Evolutionary conservation across 2,113 vertebrate genomes (phyloP).

Genomic region (Menidia beryllina): DNA sequence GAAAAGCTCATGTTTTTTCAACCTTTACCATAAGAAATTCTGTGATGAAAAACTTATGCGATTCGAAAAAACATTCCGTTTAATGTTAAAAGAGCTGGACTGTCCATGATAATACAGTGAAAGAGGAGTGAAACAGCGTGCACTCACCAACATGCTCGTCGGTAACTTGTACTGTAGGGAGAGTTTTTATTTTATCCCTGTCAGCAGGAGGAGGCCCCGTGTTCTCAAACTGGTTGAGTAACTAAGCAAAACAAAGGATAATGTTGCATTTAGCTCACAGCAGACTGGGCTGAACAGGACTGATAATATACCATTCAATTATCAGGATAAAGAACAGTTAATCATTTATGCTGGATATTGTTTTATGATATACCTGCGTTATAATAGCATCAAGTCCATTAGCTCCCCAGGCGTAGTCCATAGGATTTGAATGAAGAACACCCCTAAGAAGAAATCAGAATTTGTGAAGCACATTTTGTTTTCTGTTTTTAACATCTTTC

Average conservation of each 20-base stretch:
- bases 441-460: conserved; percentile 81
- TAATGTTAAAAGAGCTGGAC: neutral
- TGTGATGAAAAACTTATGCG: neutral
- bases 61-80: neutral
- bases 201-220: conserved; percentile 97
- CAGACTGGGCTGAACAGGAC: neutral
- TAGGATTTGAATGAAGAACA: conserved; percentile 95
- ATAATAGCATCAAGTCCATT: conserved; percentile 95
- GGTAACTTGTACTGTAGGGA: conserved; percentile 91
- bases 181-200: conserved; percentile 95
- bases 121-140: neutral
- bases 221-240: conserved; percentile 99
- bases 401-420: conserved; percentile 98
- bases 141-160: conserved; percentile 94
- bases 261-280: neutral
- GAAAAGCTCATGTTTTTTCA: neutral
- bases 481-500: neutral
- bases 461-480: neutral
- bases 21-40: neutral
- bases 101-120: neutral
- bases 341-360: neutral
- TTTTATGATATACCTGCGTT: conserved; percentile 87
- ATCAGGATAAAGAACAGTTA: neutral
- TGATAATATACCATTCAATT: neutral
- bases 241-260: conserved; percentile 72